A percentile compares a stretch with the other conserved stretches of the same genome.
These are phyloP conservation scores for Pegea sp. DNA, from an alignment of 23 tunicate genomes.

Conservation along the genomic window DNA sequence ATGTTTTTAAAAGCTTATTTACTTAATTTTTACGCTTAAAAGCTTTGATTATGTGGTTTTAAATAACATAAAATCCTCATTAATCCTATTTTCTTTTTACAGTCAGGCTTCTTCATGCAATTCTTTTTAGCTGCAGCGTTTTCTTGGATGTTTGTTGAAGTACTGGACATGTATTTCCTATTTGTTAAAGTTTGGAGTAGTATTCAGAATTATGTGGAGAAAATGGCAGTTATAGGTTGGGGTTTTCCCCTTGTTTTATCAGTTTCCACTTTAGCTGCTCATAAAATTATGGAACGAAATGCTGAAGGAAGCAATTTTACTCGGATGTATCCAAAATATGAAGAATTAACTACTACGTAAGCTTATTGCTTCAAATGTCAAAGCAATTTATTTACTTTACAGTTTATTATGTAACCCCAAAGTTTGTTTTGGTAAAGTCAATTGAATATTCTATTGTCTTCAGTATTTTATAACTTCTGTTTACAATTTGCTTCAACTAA, in stretches of 20 bases:
- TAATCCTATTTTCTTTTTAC: constrained; percentile 1
- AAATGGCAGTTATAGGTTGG: constrained; percentile 45
- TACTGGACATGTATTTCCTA: constrained; percentile 68
- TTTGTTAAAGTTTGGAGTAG: constrained; percentile 61
- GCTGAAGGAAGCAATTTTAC: constrained; percentile 3
- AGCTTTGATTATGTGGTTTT: no score
- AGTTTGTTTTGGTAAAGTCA: no score
- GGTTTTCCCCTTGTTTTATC: constrained; percentile 38
- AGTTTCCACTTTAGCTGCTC: constrained; percentile 26
- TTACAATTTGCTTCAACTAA: no score
- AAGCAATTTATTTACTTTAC: neutral
- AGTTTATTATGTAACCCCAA: no score
- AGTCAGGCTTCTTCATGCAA: constrained; percentile 73
- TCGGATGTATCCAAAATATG: constrained; percentile 35
- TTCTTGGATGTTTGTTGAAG: constrained; percentile 75
- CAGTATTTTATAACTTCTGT: no score
- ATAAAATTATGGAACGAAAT: constrained; percentile 11
- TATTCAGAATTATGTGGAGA: constrained; percentile 11
- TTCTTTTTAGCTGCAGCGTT: constrained; percentile 41
- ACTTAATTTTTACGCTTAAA: no score
- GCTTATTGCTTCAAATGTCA: constrained; percentile 4
- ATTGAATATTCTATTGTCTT: no score
- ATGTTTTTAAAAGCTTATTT: no score
- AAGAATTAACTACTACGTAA: constrained; percentile 43
- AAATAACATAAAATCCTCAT: neutral